Conservation (phyloP, 2,888 invertebrate genomes). For the Drosophila mimetica region DNA sequence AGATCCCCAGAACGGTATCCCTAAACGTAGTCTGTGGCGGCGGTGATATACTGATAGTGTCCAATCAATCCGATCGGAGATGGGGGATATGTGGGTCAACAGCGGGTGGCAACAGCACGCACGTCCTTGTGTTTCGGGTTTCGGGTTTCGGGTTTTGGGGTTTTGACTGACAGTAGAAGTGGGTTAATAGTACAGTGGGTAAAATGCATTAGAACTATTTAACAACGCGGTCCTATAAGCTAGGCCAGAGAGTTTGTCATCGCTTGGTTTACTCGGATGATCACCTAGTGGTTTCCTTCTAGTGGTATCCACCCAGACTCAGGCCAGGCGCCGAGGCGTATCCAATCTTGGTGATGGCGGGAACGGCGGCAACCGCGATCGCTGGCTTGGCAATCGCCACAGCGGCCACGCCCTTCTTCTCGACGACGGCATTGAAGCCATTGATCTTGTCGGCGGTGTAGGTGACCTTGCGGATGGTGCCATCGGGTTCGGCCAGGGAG, state of each 20-base stretch:
- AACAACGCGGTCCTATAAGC: constrained; percentile 60
- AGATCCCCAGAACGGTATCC: constrained; percentile 63
- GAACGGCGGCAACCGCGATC: constrained; percentile 69
- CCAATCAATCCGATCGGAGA: constrained; percentile 30
- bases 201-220: constrained; percentile 65
- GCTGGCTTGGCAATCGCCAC: constrained; percentile 65
- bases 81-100: constrained; percentile 19
- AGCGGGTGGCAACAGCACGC: constrained; percentile 60
- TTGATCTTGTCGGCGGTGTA: constrained; percentile 83
- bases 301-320: constrained; percentile 63
- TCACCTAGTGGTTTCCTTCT: constrained; percentile 59
- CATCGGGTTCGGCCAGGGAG: constrained; percentile 83
- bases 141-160: constrained; percentile 25
- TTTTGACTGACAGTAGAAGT: constrained; percentile 9
- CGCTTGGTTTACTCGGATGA: neutral
- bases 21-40: constrained; percentile 37
- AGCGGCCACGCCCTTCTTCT: constrained; percentile 73
- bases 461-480: constrained; percentile 82
- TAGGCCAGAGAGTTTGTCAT: constrained; percentile 21
- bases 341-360: constrained; percentile 60
- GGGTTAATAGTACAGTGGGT: constrained; percentile 1
- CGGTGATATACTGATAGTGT: constrained; percentile 12
- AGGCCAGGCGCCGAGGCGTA: constrained; percentile 71
- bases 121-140: constrained; percentile 40
- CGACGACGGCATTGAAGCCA: constrained; percentile 84